Evolutionary conservation across 1,140 invertebrate genomes (phyloP).

Genomic region (Cotesia vestalis): DNA sequence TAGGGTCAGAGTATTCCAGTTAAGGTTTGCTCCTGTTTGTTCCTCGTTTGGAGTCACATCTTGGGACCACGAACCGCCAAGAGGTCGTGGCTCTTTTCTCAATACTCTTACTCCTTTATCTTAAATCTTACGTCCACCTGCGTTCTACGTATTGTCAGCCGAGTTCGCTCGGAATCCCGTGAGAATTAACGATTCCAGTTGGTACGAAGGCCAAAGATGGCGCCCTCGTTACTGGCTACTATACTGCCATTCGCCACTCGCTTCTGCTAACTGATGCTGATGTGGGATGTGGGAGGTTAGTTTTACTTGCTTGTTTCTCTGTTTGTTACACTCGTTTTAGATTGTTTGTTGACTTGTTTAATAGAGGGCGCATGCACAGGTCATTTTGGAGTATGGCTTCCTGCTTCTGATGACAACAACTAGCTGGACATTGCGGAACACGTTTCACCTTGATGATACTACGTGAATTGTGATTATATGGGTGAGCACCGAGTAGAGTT

Average conservation of each 20-base stretch:
- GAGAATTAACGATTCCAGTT: constrained; percentile 57
- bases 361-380: background rate
- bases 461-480: constrained; percentile 22
- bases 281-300: constrained; percentile 2
- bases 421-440: constrained; percentile 14
- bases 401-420: constrained; percentile 8
- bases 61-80: constrained; percentile 21
- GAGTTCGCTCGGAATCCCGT: constrained; percentile 47
- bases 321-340: too few relatives aligned
- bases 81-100: constrained; percentile 16
- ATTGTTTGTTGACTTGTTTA: too few relatives aligned
- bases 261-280: background rate
- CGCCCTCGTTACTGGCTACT: constrained; percentile 10
- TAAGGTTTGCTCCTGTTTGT: constrained; percentile 62
- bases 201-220: constrained; percentile 18
- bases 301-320: too few relatives aligned
- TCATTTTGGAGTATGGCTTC: constrained; percentile 14
- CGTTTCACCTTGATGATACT: constrained; percentile 20
- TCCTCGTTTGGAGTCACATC: constrained; percentile 45
- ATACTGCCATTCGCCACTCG: background rate
- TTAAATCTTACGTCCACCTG: constrained; percentile 27
- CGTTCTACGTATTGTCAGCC: constrained; percentile 20
- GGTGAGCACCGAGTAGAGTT: background rate
- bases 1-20: constrained; percentile 43
- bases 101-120: constrained; percentile 11